Evolutionary conservation across 2,888 invertebrate genomes (phyloP), one percentile per base, ranked within the genome.

Genomic region (Hirtodrosophila alboralis): DNA sequence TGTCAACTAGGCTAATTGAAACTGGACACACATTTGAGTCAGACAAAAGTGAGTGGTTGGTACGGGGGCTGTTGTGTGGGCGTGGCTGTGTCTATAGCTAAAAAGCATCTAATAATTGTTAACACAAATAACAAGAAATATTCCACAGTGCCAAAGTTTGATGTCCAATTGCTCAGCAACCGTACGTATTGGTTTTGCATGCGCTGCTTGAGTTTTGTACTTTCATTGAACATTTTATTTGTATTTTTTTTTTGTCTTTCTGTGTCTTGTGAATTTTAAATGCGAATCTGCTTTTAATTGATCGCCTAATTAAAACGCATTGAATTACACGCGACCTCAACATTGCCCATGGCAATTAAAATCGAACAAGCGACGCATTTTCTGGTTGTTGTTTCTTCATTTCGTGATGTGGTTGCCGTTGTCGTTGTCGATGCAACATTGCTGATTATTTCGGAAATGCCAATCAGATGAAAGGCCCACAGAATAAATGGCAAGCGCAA

Each of bases 361-460:
- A 83, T 75, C 73, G 84, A 85, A 85, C 85, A 81, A 78, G 76
- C 69, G 28, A 69, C 73, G 74, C 68, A 70, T 73, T 67, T 71
- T 65, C 59, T 43, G 47, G 5, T 36, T 53, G 54, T 54, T 67
- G 53, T 49, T 53, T 72, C 67, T 72, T 66, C 53, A 51, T 49
- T 66, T 69, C 68, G 68, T 56, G 78, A 72, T 28, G 26, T 21
- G 26, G 27, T 33, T 51, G 36, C 13, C 18, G 18, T 28, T 45
- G 61, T 44, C 41, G 76, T 40, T 71, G 72, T 30, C 75, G 81
- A 83, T 85, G 80, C 76, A 66, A 64, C 40, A 44, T 38, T 53
- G 66, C 76, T 79, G 79, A 83, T 80, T 75, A 76, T 73, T 84
- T 80, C 84, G 79, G 86, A 80, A 80, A 86, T 86, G 84, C 84